Base-by-base conservation (phyloP, 23 tunicate genomes). In the Halocynthia aurantium region DNA sequence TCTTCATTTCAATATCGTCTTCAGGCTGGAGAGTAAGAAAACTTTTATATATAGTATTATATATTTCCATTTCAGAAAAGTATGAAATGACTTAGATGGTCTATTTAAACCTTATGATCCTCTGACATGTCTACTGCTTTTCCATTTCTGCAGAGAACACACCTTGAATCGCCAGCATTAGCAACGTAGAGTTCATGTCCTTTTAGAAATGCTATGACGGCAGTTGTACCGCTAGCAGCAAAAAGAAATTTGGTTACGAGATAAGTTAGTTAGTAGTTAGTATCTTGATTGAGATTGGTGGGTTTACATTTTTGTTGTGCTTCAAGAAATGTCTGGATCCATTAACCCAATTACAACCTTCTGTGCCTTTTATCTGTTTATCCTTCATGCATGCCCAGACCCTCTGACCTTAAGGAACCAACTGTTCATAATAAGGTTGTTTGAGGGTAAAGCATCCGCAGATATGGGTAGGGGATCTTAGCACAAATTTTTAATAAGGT, bases 111-210 rank as follows among this genome's bases (percentile, higher is more conserved):
- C 83, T 92, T 92, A 69, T 92, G 98, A 61, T 92, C 98, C 50
- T 92, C 88, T 1, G 92, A 86, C 98, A 92, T 92, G 72, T 86
- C 93, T 50, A 78, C 75, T 7, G 92, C 98, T 22, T 65, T 80
- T 13, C 98, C 98, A 63, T 83, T 83, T 53, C 98, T 58, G 50
- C 92, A 62, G 57, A 92, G 18, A 6, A 92, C 98, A 77, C 98
- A 92, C 52, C 98, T 67, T 7, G 98, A 92, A 80, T 92, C 98
- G 6, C 98, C 98, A 69, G 98, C 98, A 71, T 92, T 92, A 5
- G 98, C 98, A 6, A 92, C 98, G 72, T 73, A 61, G 22, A 92
- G 87, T 8, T 78, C 69, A 53, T 52, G 52, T 0, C 72, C 90
- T 5, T 73, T 71, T 55, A 88, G 60, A 53, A 94, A 72, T 8